A percentile compares a stretch with the other conserved stretches of the same genome.
Conservation (phyloP, 1,140 invertebrate species). For the Drosophila subpulchrella region DNA sequence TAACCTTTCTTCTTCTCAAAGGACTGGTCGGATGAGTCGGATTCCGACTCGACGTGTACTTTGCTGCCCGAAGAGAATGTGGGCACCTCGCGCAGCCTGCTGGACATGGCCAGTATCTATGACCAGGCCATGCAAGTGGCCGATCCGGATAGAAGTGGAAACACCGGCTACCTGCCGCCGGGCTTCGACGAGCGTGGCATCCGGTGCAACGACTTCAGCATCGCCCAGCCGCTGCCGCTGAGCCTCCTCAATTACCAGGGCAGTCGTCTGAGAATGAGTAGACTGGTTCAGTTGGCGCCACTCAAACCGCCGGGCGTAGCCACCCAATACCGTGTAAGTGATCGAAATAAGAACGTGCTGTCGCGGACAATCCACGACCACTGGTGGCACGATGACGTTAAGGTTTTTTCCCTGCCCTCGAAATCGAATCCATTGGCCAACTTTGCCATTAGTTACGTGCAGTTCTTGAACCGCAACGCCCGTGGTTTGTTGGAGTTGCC, state of each 20-base stretch:
- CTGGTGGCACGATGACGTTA: slow-evolving; percentile 60
- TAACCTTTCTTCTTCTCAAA: slow-evolving; percentile 5
- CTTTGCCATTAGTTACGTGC: slow-evolving; percentile 56
- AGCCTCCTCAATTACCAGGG: neutral
- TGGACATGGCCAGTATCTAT: slow-evolving; percentile 28
- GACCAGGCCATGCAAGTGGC: neutral
- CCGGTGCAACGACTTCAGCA: neutral
- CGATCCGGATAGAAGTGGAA: neutral
- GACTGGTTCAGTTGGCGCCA: slow-evolving; percentile 6
- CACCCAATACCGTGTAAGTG: neutral
- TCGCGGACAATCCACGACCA: slow-evolving; percentile 33
- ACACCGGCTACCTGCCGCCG: slow-evolving; percentile 8
- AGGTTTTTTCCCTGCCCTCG: slow-evolving; percentile 14
- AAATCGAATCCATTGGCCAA: slow-evolving; percentile 34
- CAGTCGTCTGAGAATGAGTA: neutral
- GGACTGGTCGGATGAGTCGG: slow-evolving; percentile 50
- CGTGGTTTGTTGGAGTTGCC: slow-evolving; percentile 18
- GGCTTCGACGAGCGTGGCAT: neutral
- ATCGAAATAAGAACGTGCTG: slow-evolving; percentile 4
- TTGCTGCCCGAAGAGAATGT: neutral
- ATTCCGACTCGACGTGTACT: neutral
- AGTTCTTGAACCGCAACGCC: slow-evolving; percentile 31
- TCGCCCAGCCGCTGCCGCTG: slow-evolving; percentile 4
- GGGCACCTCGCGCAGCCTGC: neutral
- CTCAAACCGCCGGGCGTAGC: neutral